Percentiles rank a stretch among this genome's conserved stretches.
Conservation (phyloP, 2,797 vertebrate species). For the Triplophysa bombifrons region DNA sequence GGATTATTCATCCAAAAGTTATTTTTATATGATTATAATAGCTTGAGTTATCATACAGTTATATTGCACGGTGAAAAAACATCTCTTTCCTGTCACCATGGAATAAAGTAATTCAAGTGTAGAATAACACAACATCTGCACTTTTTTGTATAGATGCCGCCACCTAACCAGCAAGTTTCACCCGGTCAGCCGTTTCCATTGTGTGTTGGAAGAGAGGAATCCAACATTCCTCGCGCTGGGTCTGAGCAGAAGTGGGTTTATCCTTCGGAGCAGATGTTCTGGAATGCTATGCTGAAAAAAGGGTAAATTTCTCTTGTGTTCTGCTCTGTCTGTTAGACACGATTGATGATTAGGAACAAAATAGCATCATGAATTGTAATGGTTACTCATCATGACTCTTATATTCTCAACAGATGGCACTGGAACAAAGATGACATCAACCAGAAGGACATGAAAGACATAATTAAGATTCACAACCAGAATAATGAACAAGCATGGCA, state of each 20-base stretch:
- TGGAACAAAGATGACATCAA: constrained; percentile 84
- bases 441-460: constrained; percentile 82
- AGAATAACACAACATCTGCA: not conserved
- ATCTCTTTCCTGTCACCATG: not conserved
- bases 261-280: constrained; percentile 89
- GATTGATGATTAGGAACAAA: not conserved
- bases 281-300: constrained; percentile 89
- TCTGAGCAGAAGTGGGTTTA: constrained; percentile 86
- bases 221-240: constrained; percentile 79
- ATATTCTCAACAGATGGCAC: constrained; percentile 75
- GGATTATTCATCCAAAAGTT: not conserved
- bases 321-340: not conserved
- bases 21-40: not conserved
- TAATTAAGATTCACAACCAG: constrained; percentile 87
- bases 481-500: constrained; percentile 88
- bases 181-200: constrained; percentile 79
- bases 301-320: constrained; percentile 71
- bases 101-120: not conserved
- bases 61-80: not conserved
- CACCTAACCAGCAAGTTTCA: constrained; percentile 82
- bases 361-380: not conserved
- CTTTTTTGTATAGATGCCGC: constrained; percentile 78
- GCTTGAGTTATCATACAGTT: not conserved
- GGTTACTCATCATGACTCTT: constrained; percentile 12
- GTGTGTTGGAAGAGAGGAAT: constrained; percentile 83